Evolutionary conservation across 2,888 invertebrate genomes (phyloP).

Genomic region (Helicoverpa assulta): DNA sequence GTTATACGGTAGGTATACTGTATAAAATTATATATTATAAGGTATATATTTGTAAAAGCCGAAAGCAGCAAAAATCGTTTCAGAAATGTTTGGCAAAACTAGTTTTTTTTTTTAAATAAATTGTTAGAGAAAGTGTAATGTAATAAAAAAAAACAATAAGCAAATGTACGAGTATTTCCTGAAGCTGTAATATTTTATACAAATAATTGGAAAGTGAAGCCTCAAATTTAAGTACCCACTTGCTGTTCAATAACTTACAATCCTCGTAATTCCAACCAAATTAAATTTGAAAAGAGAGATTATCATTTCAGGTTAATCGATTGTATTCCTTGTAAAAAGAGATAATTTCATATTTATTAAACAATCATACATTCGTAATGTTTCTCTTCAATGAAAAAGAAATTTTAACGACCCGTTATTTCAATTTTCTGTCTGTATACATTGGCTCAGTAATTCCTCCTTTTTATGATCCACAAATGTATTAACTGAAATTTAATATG

Average conservation of each 20-base stretch:
- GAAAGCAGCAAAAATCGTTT: too few relatives aligned
- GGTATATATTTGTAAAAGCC: too few relatives aligned
- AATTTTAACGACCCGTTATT: constrained; percentile 53
- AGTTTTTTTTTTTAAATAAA: too few relatives aligned
- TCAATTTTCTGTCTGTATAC: constrained; percentile 49
- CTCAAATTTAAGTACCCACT: neutral
- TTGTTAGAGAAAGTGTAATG: neutral
- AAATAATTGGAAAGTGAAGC: neutral
- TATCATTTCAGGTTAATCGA: constrained; percentile 17
- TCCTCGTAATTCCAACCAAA: neutral
- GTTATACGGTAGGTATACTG: too few relatives aligned
- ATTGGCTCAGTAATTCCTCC: constrained; percentile 35
- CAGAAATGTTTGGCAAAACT: too few relatives aligned
- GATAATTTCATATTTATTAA: constrained; percentile 45
- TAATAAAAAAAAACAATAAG: neutral
- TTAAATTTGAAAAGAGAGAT: constrained; percentile 12
- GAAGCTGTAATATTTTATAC: neutral
- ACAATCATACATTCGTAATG: constrained; percentile 50
- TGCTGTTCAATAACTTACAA: neutral
- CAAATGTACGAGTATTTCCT: neutral
- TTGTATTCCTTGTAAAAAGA: constrained; percentile 43
- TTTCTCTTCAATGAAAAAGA: constrained; percentile 49
- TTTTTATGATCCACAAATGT: constrained; percentile 47
- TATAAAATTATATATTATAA: too few relatives aligned
- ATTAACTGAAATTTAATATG: constrained; percentile 44